Evolutionary conservation across 2,888 invertebrate genomes (phyloP).

Genomic region (Parasteatoda lunata): DNA sequence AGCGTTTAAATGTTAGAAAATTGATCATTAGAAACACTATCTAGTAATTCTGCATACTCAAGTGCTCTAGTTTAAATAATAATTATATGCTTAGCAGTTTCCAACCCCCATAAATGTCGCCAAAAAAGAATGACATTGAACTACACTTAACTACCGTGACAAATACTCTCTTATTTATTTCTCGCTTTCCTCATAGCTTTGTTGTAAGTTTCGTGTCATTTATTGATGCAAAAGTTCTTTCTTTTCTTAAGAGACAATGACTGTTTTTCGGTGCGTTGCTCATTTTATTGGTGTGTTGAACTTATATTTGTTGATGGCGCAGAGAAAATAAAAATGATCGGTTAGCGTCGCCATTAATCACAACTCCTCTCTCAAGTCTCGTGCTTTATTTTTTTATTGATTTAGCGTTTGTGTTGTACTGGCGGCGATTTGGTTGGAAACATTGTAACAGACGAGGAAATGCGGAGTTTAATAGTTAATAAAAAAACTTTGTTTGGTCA

Average conservation of each 20-base stretch:
- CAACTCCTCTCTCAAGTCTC: too few relatives aligned
- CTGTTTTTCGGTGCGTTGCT: background rate
- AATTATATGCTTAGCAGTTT: background rate
- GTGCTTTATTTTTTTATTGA: background rate
- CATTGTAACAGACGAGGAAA: background rate
- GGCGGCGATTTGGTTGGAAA: background rate
- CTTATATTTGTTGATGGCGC: slow-evolving; percentile 25
- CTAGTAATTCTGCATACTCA: too few relatives aligned
- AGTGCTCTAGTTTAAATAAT: too few relatives aligned
- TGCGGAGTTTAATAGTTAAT: background rate
- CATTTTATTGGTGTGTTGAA: slow-evolving; percentile 42
- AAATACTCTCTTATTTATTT: background rate
- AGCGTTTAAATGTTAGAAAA: too few relatives aligned
- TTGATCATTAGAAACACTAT: too few relatives aligned
- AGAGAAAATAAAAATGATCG: background rate
- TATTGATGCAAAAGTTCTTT: slow-evolving; percentile 11
- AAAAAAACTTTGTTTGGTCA: background rate
- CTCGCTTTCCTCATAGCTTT: background rate
- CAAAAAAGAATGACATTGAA: slow-evolving; percentile 1
- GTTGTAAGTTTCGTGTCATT: slow-evolving; percentile 22
- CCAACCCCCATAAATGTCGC: background rate
- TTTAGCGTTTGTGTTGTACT: background rate
- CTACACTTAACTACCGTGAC: background rate
- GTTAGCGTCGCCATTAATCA: background rate
- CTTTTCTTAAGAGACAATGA: slow-evolving; percentile 32